Base-by-base conservation (phyloP, 1,140 invertebrate species). In the Bombus waltoni region DNA sequence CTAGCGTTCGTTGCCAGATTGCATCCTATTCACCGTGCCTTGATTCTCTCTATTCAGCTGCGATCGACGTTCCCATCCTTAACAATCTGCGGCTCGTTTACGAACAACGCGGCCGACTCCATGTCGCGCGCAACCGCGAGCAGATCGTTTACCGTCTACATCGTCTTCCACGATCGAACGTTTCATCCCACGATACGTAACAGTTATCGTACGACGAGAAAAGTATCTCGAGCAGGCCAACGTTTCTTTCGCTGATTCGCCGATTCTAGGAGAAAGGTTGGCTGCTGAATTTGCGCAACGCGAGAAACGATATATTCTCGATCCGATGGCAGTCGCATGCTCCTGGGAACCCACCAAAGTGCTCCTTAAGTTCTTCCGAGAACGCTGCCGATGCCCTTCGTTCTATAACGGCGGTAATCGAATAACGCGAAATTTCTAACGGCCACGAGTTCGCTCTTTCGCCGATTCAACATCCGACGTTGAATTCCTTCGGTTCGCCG, bases 291-390 rank as follows among this genome's bases (percentile, higher is more conserved):
- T 38, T 25, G 32, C 66, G 28, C 22, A 38, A 70, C 18, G 66
- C 9, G 22, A 3, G 2, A 11, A 72, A 40, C 28, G 77, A 59
- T 85, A 78, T 89, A 76, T 88, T 85, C 82, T 66, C 40, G 32
- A 88, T 88, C 88, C 88, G 77, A 88, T 85, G 44, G 44, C 32
- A 65, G 71, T n/a, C 47, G 40, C 35, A 74, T 87, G 47, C 77
- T 66, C 42, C 57, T 32, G n/a, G n/a, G 35, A 81, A 77, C 77
- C 71, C 81, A 59, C 25, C 65, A 47, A 88, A 89, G 77, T 77
- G 68, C 81, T 32, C 87, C 85, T 44, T 40, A 77, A 83, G 73
- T 85, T 47, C 38, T 85, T 85, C 88, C 25, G 40, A 73, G 66
- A 68, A 68, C 9, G 28, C n/a, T 47, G 15, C 38, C 42, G 80